Conservation (phyloP, 2,888 invertebrate species). For the Andrena bucephala region DNA sequence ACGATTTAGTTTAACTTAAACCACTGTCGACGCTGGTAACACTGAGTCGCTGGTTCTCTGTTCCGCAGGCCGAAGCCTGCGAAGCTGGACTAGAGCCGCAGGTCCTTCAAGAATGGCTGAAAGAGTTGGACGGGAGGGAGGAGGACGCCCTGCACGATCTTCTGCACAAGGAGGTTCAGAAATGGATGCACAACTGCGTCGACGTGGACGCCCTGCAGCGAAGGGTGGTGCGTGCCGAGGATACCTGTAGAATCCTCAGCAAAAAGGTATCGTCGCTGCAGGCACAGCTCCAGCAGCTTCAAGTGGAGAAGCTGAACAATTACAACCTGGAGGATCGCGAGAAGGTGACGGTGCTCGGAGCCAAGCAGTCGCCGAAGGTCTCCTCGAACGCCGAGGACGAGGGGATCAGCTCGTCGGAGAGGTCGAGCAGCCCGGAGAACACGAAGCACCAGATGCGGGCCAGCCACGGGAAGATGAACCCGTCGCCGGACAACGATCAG, state of each 20-base stretch:
- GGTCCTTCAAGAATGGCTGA: slow-evolving; percentile 81
- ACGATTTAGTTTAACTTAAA: too few relatives aligned
- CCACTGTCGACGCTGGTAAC: background rate
- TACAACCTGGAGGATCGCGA: slow-evolving; percentile 73
- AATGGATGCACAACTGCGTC: slow-evolving; percentile 91
- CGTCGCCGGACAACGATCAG: slow-evolving; percentile 88
- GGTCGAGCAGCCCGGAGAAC: slow-evolving; percentile 91
- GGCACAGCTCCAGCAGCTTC: slow-evolving; percentile 78
- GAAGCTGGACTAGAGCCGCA: slow-evolving; percentile 83
- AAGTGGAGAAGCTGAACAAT: slow-evolving; percentile 78
- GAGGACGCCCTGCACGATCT: slow-evolving; percentile 80
- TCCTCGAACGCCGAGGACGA: slow-evolving; percentile 94
- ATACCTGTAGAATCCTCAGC: slow-evolving; percentile 81
- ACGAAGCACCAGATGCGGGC: slow-evolving; percentile 69
- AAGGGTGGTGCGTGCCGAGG: slow-evolving; percentile 89
- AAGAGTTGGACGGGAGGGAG: slow-evolving; percentile 77
- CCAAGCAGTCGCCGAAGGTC: slow-evolving; percentile 72
- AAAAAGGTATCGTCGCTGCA: slow-evolving; percentile 81
- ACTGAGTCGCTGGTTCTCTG: background rate
- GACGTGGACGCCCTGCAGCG: slow-evolving; percentile 92
- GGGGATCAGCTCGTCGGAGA: slow-evolving; percentile 94
- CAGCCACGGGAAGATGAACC: slow-evolving; percentile 47
- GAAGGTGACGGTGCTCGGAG: slow-evolving; percentile 80
- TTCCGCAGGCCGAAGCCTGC: slow-evolving; percentile 82
- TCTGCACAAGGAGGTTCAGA: slow-evolving; percentile 88